Base-by-base conservation (phyloP, 2,888 invertebrate genomes). In the Netelia melanura region DNA sequence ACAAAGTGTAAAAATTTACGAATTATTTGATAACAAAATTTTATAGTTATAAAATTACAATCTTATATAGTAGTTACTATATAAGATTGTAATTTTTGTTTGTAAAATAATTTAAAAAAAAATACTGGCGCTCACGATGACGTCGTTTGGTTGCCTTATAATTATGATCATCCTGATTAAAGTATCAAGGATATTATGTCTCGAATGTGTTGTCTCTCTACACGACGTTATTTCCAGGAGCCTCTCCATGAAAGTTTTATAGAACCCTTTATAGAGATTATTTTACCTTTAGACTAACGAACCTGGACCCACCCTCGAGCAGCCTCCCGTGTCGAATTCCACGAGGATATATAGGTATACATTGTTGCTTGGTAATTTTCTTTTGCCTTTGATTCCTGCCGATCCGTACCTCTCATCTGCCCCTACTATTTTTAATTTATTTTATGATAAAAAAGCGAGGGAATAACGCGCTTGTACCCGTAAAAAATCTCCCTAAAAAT, bases 211-310 rank as follows among this genome's bases (percentile, higher is more conserved):
- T 52, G 38, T 70, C 30, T 61, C 25, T 54, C 6, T 21, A 21
- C 10, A 3, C 30, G 30, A 30, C 30, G 30, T 30, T 30, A 30
- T 30, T 30, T 3, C 30, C 30, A 30, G 30, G 3, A 30, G 30
- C 30, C 30, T 30, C 30, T 30, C 30, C 30, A 30, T 0, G 30
- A 30, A 8, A 38, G 38, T 38, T 38, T 38, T 38, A 38, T 38
- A 38, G 38, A 1, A 38, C 38, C 38, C 38, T 38, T 38, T 38
- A 38, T 38, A 38, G 38, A 38, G 38, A 38, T 38, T 38, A 38
- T 67, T 65, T 72, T 72, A 48, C 14, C 56, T 67, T 30, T 17
- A 30, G 38, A 67, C 82, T 77, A 67, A 82, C 67, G 48, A 67
- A 65, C 58, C 56, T 9, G 58, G 48, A 1, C 2, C 23, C 58